Base-by-base conservation (phyloP, 1,140 invertebrate genomes). In the Caenorhabditis inopinata region DNA sequence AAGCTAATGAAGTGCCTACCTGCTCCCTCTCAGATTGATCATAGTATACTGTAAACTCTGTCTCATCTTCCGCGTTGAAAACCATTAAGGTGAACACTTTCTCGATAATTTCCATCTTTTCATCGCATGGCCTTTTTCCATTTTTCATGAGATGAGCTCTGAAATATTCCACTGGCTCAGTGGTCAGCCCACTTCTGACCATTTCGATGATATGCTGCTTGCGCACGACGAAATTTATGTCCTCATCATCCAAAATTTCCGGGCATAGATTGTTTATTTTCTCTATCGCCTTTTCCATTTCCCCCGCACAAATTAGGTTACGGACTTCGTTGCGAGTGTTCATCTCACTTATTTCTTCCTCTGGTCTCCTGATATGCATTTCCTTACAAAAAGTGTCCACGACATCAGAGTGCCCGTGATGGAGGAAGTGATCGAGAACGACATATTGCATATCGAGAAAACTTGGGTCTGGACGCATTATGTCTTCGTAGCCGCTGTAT, bases 171-270 rank as follows among this genome's bases (percentile, higher is more conserved):
- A 68, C 32, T 35, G 58, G 58, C n/a, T 68, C 58, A 1, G n/a
- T 5, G 1, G 32, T 42, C n/a, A 29, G 58, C 27, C n/a, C 32
- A 11, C 9, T 9, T 21, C 58, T 1, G 9, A 68, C 27, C 58
- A 68, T 68, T 21, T 68, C 58, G n/a, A 68, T 68, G 1, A 68
- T 35, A 42, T 68, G 58, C 27, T 68, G 58, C 25, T 68, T 38
- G 3, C 32, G 29, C 18, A 68, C 32, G 2, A 11, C 32, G n/a
- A 68, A 68, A 12, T 68, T 38, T 5, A 68, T 25, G 11, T 42
- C 32, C 6, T 68, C 58, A 21, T 38, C 29, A 2, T 68, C 32
- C 58, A 68, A 1, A 18, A 42, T 27, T 9, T 0, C 6, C n/a
- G 32, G 25, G 38, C 38, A 42, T 7, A 42, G 38, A 5, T 5